Percentiles rank a stretch among this genome's conserved stretches.
Conservation (phyloP, 2,888 invertebrate species). For the Lasioglossum calceatum region DNA sequence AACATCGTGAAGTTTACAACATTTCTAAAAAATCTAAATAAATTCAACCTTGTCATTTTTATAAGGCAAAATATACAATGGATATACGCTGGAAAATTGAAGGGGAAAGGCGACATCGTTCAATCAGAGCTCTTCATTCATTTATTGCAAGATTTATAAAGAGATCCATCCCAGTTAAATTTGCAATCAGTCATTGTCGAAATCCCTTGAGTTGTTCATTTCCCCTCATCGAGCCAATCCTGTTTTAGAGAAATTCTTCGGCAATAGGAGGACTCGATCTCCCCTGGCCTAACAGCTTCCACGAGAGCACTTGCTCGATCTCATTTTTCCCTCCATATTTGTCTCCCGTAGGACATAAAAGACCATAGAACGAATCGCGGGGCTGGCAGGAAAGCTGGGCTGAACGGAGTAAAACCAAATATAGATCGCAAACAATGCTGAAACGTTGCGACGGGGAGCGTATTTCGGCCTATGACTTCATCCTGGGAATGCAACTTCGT, state of each 20-base stretch:
- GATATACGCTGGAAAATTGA: too few relatives aligned
- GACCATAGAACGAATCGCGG: neutral
- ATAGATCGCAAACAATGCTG: conserved; percentile 24
- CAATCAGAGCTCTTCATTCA: too few relatives aligned
- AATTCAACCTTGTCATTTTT: neutral
- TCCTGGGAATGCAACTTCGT: neutral
- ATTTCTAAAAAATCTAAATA: neutral
- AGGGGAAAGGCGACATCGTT: too few relatives aligned
- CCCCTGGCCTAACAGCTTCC: conserved; percentile 27
- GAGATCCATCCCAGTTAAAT: neutral
- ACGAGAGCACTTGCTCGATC: neutral
- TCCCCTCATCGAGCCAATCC: neutral
- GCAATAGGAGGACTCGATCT: neutral
- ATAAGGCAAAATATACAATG: too few relatives aligned
- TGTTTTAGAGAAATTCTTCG: neutral
- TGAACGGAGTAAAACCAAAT: conserved; percentile 18
- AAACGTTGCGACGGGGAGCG: neutral
- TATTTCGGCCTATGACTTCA: neutral
- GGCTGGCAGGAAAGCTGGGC: neutral
- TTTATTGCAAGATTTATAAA: too few relatives aligned
- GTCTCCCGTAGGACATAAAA: conserved; percentile 30
- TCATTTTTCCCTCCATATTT: conserved; percentile 45
- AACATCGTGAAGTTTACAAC: too few relatives aligned
- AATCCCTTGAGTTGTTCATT: neutral
- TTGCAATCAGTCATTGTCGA: neutral